Evolutionary conservation across 2,113 vertebrate genomes (phyloP), one percentile per base, ranked within the genome.

Genomic region (Noturus placidus): DNA sequence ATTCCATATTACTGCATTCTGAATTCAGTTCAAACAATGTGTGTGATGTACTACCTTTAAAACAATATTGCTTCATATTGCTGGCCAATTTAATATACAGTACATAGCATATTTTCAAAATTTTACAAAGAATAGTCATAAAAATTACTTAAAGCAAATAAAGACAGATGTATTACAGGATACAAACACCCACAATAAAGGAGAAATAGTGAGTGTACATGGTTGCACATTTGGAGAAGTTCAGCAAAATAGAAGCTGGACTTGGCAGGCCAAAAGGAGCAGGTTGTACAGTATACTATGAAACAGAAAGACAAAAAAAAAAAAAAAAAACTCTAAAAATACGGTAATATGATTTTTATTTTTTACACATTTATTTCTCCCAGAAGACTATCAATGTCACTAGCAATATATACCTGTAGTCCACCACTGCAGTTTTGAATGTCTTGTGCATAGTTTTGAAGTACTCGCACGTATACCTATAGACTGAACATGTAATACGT

Each of bases 1-100:
- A 72, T 76, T 89, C 27, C 30, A 84, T 83, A 46, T 83, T 65
- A n/a, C 22, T n/a, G 35, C 38, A 77, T 50, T 79, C 50, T 54
- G 76, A 54, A 10, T 79, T 35, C 50, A 79, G 38, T 65, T 72
- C 65, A 57, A 67, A 82, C 52, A 89, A 50, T 27, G 61, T 63
- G 42, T 59, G 27, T 20, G 74, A 85, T 6, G 22, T 57, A 85
- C 54, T 59, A 59, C n/a, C 72, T 63, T 57, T 27, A 79, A 78
- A 86, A 67, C 3, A 65, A 0, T 61, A n/a, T n/a, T n/a, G n/a
- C 42, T 79, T 52, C 30, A 33, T 67, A 27, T 17, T 30, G 27
- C 38, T 78, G 72, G 84, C 9, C 72, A 65, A 13, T 65, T 56
- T 56, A 54, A 56, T 78, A 13, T n/a, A 4, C 1, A 56, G 13